These are phyloP conservation scores for Laothoe populi DNA, from an alignment of 2,888 invertebrate genomes.

Conservation along the genomic window DNA sequence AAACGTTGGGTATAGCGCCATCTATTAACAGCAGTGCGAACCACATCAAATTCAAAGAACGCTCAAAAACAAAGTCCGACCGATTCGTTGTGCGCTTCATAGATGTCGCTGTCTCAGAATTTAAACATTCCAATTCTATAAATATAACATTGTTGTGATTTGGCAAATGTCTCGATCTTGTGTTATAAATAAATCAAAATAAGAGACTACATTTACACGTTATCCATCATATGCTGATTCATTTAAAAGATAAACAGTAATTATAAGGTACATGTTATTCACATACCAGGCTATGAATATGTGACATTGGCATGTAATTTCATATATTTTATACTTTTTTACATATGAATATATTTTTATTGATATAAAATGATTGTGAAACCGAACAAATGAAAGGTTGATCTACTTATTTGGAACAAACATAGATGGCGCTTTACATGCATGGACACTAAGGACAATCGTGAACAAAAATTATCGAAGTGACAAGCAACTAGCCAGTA, in stretches of 20 bases:
- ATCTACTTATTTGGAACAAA: not conserved
- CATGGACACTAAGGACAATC: too few species aligned
- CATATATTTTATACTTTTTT: not conserved
- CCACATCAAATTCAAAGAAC: not conserved
- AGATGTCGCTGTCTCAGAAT: constrained; percentile 9
- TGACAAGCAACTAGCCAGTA: too few species aligned
- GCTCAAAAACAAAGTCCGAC: not conserved
- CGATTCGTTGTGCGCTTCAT: not conserved
- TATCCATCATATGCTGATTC: constrained; percentile 11
- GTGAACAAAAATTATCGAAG: too few species aligned
- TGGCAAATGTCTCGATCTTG: constrained; percentile 30
- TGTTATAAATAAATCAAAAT: constrained; percentile 24
- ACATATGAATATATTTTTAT: not conserved
- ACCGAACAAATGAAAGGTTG: too few species aligned
- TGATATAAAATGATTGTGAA: too few species aligned
- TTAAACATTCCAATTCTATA: constrained; percentile 4
- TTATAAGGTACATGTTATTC: not conserved
- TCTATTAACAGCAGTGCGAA: not conserved
- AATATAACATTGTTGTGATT: constrained; percentile 30
- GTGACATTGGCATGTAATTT: not conserved
- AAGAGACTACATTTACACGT: constrained; percentile 12
- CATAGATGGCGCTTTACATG: constrained; percentile 12
- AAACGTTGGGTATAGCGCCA: not conserved
- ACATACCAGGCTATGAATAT: not conserved
- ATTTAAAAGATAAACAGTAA: not conserved